Base-by-base conservation (phyloP, 2,113 vertebrate species). In the Globicephala melas region DNA sequence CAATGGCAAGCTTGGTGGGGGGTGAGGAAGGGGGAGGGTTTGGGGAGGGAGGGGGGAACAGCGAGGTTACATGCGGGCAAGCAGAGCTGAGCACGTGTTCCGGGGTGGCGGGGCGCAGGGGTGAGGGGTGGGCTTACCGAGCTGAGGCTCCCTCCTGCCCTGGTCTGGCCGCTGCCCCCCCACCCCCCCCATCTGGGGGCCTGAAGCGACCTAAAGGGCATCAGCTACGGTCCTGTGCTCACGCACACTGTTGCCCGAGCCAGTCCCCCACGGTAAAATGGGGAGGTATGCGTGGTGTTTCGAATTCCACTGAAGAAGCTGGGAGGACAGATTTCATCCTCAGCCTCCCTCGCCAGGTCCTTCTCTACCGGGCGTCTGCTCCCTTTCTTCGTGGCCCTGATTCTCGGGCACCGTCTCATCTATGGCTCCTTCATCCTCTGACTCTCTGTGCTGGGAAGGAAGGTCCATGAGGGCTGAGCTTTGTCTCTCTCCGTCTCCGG, bases 61-160 rank as follows among this genome's bases (percentile, higher is more conserved):
- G 47, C 2, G 0, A n/a, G 63, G 9, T 2, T 23, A 28, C 3
- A 3, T 0, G 9, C 2, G 50, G 12, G 70, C n/a, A n/a, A 10
- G 4, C 26, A 36, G 33, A 20, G 17, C 3, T 0, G 31, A 15
- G 23, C 11, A 0, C 0, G n/a, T 12, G 67, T 8, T 18, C 9
- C 0, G 3, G 23, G 31, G 31, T 18, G 3, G 11, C 77, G 26
- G 62, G 31, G 68, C 1, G n/a, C 41, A 6, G 82, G 68, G 17
- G 28, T n/a, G 58, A 17, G 21, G 8, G 26, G 53, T 5, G 90
- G 55, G 53, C 13, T 6, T 1, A 3, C 26, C 11, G 2, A 6
- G 17, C 73, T 3, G 0, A 23, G 36, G n/a, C 25, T 36, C 26
- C 15, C 28, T 63, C 14, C 55, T 3, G 60, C 6, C 25, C 79